A percentile compares a stretch with the other conserved stretches of the same genome.
phyloP scores from a whole-genome alignment of 2,888 invertebrate species.

The Rhagonycha lutea region DNA sequence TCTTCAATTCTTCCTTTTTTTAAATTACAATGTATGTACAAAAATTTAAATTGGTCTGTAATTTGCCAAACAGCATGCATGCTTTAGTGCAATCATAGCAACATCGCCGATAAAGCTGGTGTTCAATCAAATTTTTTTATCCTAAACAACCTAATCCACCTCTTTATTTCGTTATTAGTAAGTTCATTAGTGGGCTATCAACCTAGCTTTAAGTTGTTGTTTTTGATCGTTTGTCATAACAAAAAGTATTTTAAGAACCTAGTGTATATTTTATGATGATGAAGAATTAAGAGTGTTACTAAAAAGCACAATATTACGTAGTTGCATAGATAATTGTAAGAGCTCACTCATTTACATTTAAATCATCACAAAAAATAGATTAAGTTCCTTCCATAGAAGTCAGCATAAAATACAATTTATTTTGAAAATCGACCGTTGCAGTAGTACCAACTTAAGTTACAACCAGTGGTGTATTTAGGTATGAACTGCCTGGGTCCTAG shows the following conservation, averaged over 20 bases:
- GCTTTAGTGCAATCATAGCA: conserved; percentile 32
- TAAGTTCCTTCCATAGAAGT: background rate
- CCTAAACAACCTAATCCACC: conserved; percentile 28
- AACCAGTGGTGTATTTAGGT: background rate
- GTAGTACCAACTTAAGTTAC: background rate
- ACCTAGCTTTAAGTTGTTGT: conserved; percentile 40
- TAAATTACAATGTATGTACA: conserved; percentile 22
- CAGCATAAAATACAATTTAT: background rate
- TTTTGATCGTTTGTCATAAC: conserved; percentile 14
- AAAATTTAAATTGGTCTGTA: conserved; percentile 36
- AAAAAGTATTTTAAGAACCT: background rate
- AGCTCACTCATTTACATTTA: background rate
- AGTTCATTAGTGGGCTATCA: conserved; percentile 42
- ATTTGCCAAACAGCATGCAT: conserved; percentile 35
- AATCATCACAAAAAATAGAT: background rate
- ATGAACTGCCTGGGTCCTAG: background rate
- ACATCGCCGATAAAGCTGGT: conserved; percentile 41
- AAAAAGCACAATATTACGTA: background rate
- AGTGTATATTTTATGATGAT: background rate
- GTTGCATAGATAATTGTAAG: background rate
- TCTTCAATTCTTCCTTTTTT: conserved; percentile 5
- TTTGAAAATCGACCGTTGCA: background rate
- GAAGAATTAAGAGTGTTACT: background rate
- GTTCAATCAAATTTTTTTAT: conserved; percentile 34
- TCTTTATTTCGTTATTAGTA: conserved; percentile 37